Evolutionary conservation across 1,140 invertebrate species (phyloP).

Genomic region (Andricus grossulariae): DNA sequence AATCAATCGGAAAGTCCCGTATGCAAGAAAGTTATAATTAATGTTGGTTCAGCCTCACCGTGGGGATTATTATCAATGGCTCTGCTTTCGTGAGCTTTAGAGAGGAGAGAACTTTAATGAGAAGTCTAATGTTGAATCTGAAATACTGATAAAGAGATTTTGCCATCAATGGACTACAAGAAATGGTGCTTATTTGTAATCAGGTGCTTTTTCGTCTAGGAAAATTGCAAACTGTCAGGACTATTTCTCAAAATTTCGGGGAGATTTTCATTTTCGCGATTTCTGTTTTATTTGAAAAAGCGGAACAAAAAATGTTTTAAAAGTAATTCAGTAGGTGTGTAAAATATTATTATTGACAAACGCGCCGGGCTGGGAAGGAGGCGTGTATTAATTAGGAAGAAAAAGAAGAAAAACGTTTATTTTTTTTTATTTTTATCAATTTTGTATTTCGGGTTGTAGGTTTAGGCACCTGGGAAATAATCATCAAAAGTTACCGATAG

Average conservation of each 20-base stretch:
- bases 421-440: too few species aligned
- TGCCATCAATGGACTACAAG: background rate
- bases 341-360: background rate
- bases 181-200: background rate
- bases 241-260: background rate
- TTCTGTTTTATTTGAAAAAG: background rate
- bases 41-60: too few species aligned
- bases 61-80: too few species aligned
- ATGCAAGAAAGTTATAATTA: too few species aligned
- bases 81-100: too few species aligned
- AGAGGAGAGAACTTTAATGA: too few species aligned
- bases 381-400: background rate
- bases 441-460: too few species aligned
- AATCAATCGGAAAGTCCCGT: too few species aligned
- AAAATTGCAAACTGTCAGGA: background rate
- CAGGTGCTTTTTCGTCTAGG: background rate
- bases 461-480: too few species aligned
- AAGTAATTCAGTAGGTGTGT: background rate
- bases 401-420: background rate
- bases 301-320: background rate
- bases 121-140: too few species aligned
- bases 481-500: too few species aligned
- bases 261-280: background rate
- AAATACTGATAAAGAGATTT: too few species aligned
- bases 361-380: background rate